Base-by-base conservation (phyloP, 1,140 invertebrate species). In the Hesperophylax magnus region DNA sequence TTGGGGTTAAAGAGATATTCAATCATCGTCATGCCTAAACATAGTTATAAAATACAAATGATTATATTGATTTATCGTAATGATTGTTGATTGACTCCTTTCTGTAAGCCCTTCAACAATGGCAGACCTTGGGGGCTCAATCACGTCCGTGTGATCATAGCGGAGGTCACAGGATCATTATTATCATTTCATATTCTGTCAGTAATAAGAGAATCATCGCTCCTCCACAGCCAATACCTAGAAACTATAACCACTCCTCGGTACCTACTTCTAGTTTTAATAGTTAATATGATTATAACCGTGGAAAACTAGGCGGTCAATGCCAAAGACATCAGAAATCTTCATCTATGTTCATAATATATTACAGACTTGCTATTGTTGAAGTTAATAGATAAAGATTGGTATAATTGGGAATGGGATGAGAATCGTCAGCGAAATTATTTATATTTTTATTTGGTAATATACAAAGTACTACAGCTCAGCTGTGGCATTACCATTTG, bases 201-300 rank as follows among this genome's bases (percentile, higher is more conserved):
- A 67, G 69, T 53, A 53, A 72, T 72, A 72, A n/a, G 69, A 47
- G 53, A 72, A 72, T 72, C 69, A 72, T 54, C 69, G 27, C 9
- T 22, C 18, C 22, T 67, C 14, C 63, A 34, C 39, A 47, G 11
- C 1, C 39, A 47, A 47, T 14, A 14, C 39, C 39, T 47, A 47
- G 39, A 47, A 47, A 47, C 39, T 47, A 47, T 4, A 27, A 67
- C 17, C 63, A 67, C 63, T 20, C 9, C 58, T 61, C 9, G 58
- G 58, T 61, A 47, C 34, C 0, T 61, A 47, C 34, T 5, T 34
- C n/a, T 60, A 60, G n/a, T 60, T 60, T 60, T 22, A 60, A 60
- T 60, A 34, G 3, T 2, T 34, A 34, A 34, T 34, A 34, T 8
- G 34, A 34, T 7, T 34, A 34, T 1, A 39, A 9, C 34, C 3